A percentile compares a stretch with the other conserved stretches of the same genome.
These are phyloP conservation scores for Otolemur garnettii DNA, from an alignment of 2,113 vertebrate species.

Conservation along the genomic window DNA sequence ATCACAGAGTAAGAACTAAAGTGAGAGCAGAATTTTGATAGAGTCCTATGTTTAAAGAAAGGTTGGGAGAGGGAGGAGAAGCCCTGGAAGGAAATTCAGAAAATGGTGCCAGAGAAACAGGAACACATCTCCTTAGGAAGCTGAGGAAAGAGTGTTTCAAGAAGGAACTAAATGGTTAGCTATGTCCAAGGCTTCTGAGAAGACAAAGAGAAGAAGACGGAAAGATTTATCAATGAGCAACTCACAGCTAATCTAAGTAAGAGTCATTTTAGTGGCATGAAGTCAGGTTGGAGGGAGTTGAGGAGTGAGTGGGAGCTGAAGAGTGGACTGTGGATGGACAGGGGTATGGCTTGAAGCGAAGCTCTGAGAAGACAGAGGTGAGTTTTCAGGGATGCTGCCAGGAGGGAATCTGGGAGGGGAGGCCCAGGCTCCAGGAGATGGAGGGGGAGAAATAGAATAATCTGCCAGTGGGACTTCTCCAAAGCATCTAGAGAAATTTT, in stretches of 20 bases:
- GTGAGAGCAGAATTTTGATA: not conserved
- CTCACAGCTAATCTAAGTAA: no score
- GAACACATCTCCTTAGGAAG: not conserved
- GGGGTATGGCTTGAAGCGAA: rapidly evolving
- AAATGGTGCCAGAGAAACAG: not conserved
- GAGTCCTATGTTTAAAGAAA: not conserved
- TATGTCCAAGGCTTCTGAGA: not conserved
- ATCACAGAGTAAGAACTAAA: not conserved
- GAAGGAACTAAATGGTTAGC: not conserved
- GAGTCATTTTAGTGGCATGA: not conserved
- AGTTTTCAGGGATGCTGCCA: no score
- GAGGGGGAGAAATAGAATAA: not conserved
- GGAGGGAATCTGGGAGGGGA: not conserved
- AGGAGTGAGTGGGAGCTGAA: not conserved
- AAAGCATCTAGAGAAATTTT: not conserved
- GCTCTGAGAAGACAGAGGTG: not conserved
- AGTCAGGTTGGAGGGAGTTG: not conserved
- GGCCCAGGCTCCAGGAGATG: not conserved
- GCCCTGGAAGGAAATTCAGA: not conserved
- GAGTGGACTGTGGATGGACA: not conserved
- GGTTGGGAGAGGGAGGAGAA: not conserved
- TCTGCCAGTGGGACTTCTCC: no score
- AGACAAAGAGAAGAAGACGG: not conserved
- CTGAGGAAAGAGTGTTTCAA: not conserved
- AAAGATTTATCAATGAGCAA: not conserved